These are phyloP conservation scores for Eupsittula cactorum DNA, from an alignment of 2,113 vertebrate genomes.

Conservation along the genomic window DNA sequence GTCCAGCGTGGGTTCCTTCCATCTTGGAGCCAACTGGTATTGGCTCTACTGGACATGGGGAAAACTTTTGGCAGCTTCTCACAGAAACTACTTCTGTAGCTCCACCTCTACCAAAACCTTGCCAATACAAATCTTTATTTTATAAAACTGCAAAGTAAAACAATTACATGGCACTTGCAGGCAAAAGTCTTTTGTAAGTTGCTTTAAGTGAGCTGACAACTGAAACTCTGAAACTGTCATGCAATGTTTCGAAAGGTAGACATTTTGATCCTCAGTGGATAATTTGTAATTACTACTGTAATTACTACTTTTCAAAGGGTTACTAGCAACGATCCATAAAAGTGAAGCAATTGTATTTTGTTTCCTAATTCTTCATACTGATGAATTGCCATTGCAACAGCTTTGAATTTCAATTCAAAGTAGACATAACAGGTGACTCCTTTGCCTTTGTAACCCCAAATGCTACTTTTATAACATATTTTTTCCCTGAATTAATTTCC, in stretches of 20 bases:
- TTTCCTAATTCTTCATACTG: background rate
- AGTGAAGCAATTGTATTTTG: background rate
- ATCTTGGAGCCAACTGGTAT: background rate
- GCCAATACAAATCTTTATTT: background rate
- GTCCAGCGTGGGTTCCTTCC: background rate
- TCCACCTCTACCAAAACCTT: background rate
- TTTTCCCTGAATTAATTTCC: background rate
- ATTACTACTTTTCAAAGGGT: background rate
- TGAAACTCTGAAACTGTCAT: background rate
- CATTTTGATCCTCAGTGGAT: background rate
- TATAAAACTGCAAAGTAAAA: background rate
- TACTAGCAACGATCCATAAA: background rate
- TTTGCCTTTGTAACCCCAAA: background rate
- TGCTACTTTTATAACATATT: background rate
- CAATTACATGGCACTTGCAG: background rate
- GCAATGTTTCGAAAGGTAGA: background rate
- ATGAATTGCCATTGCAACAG: background rate
- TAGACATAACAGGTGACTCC: background rate
- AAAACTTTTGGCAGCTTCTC: background rate
- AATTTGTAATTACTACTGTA: background rate
- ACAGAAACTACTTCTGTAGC: background rate
- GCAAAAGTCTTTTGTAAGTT: background rate
- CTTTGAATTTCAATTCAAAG: slow-evolving; percentile 1
- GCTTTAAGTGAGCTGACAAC: background rate
- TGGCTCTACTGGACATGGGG: background rate